phyloP scores from a whole-genome alignment of 2,888 invertebrate species.

The Acrocyrtus sp. region DNA sequence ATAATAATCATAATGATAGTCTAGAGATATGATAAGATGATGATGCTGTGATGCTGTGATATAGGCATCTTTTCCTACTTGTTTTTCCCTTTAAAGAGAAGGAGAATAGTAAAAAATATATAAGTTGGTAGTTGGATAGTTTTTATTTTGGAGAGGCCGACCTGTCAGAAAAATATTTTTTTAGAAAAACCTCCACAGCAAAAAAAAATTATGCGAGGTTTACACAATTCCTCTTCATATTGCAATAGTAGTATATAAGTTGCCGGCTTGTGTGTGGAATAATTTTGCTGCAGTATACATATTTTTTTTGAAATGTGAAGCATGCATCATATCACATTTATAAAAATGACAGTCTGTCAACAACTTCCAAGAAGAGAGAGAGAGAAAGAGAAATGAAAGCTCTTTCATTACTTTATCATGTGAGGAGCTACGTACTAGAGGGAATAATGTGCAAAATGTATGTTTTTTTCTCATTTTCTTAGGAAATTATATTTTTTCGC shows the following conservation, averaged over 20 bases:
- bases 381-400: background rate
- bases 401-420: slow-evolving; percentile 8
- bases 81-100: background rate
- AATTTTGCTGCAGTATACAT: background rate
- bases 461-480: no score
- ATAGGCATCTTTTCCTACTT: background rate
- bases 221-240: no score
- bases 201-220: background rate
- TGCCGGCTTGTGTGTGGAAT: no score
- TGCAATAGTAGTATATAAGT: no score
- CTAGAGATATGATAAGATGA: slow-evolving; percentile 6
- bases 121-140: background rate
- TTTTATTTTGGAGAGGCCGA: slow-evolving; percentile 6
- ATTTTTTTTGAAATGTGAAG: background rate
- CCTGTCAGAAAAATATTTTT: slow-evolving; percentile 14
- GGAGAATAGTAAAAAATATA: background rate
- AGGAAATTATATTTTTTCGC: no score
- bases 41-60: background rate
- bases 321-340: slow-evolving; percentile 34
- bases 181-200: background rate
- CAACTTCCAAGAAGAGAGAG: slow-evolving; percentile 24
- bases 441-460: background rate
- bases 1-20: slow-evolving; percentile 5
- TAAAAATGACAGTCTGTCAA: slow-evolving; percentile 54
- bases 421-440: background rate